Evolutionary conservation across 2,797 vertebrate genomes (phyloP), one percentile per base, ranked within the genome.

Genomic region (Lepidocolaptes lacrymiger): DNA sequence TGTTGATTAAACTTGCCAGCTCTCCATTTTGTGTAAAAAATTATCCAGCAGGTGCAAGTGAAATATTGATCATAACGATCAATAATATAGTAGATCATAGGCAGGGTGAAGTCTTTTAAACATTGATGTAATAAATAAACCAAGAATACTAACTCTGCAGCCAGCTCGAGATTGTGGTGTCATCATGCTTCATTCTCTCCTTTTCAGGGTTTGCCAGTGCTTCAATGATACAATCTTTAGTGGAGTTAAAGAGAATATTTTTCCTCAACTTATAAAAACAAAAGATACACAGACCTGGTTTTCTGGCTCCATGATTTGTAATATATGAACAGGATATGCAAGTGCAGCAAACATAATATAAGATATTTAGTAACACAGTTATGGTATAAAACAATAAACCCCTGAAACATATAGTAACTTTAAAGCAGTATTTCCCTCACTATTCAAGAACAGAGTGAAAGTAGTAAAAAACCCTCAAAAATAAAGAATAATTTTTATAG

Each of bases 181-280:
- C 99, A 26, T 99, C 99, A 28, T 99, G 99, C 91, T 99, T 99
- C 99, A 99, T 99, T 97, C 99, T 99, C 97, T 99, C 99, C 93
- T 99, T 99, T 97, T 99, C 99, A 0, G 99, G 99, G 97, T 99
- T 99, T 91, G 99, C 99, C 97, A 99, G 97, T 91, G 99, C 99
- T 98, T 99, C 99, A 89, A 99, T 99, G 93, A 99, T 99, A 98
- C 99, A 99, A 98, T 99, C 99, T 99, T 97, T 67, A 87, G 80
- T 46, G 44, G 13, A 8, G 91, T 98, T 98, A 97, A 98, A 94
- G 75, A 97, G 67, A 94, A 62, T 22, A 30, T 37, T 86, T 63
- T 75, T 49, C 23, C 7, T 85, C 81, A 59, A 34, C 51, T 91
- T 48, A 46, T 43, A 75, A 74, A 43, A 71, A 32, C 3, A 56